phyloP scores from a whole-genome alignment of 2,113 vertebrate species.

The Salvator merianae region DNA sequence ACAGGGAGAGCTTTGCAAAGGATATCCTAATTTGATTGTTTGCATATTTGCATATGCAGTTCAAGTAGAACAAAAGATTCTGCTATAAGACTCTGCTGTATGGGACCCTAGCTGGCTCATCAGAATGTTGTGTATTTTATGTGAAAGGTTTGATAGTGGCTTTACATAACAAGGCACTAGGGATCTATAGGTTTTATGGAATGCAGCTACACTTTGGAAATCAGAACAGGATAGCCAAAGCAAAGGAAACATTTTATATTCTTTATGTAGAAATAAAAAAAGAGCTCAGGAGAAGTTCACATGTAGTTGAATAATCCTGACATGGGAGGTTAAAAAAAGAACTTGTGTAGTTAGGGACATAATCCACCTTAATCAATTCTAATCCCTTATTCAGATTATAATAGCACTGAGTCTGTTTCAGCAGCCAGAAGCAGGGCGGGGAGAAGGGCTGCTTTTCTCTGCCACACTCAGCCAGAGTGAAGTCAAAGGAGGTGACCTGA shows the following conservation, averaged over 20 bases:
- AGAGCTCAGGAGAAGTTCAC: neutral
- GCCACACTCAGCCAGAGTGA: too few relatives aligned
- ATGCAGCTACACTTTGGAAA: neutral
- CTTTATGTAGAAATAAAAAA: neutral
- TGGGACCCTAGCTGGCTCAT: neutral
- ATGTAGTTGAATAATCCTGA: neutral
- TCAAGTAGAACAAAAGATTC: neutral
- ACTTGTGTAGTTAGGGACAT: neutral
- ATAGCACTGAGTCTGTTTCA: too few relatives aligned
- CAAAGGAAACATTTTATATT: neutral
- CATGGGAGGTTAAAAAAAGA: neutral
- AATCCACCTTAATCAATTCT: too few relatives aligned
- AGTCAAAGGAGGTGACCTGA: too few relatives aligned
- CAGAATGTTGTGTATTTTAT: neutral
- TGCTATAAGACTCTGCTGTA: slow-evolving; percentile 1
- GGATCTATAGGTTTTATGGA: neutral
- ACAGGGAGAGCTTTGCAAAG: slow-evolving; percentile 19
- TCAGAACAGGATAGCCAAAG: neutral
- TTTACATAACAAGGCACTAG: neutral
- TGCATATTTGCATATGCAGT: slow-evolving; percentile 9
- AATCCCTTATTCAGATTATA: too few relatives aligned
- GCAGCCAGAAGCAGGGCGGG: too few relatives aligned
- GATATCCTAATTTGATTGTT: slow-evolving; percentile 6
- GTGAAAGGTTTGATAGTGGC: neutral
- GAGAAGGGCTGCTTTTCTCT: too few relatives aligned